Evolutionary conservation across 2,888 invertebrate genomes (phyloP).

Genomic region (Camptogramma bilineatum): DNA sequence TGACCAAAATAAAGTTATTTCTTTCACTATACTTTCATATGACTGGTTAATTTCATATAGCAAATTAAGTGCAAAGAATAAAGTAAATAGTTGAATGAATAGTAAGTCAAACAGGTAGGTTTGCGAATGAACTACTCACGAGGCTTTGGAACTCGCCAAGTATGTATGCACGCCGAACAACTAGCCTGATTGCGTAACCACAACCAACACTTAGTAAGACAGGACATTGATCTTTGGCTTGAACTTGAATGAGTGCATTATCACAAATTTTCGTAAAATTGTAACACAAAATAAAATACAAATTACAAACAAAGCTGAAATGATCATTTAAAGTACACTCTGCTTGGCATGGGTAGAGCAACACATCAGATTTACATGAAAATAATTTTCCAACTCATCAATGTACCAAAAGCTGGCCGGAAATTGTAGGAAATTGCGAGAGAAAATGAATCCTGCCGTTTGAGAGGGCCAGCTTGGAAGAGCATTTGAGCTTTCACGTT

Average conservation of each 20-base stretch:
- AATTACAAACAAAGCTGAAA: background rate
- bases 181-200: conserved; percentile 65
- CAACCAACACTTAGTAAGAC: conserved; percentile 51
- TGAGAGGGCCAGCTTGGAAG: conserved; percentile 68
- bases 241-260: conserved; percentile 60
- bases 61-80: conserved; percentile 39
- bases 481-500: conserved; percentile 51
- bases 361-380: conserved; percentile 51
- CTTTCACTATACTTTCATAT: conserved; percentile 1
- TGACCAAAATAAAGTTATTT: background rate
- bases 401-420: conserved; percentile 78
- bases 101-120: conserved; percentile 48
- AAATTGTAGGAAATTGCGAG: conserved; percentile 85
- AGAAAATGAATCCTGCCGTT: conserved; percentile 82
- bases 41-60: background rate
- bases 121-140: conserved; percentile 43
- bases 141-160: conserved; percentile 1
- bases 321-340: conserved; percentile 1
- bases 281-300: background rate
- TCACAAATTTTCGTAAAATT: background rate
- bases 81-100: conserved; percentile 48
- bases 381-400: conserved; percentile 77
- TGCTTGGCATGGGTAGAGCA: conserved; percentile 6
- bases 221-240: conserved; percentile 79
- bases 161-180: conserved; percentile 52